These are phyloP conservation scores for Rhagologus leucostigma DNA, from an alignment of 2,113 vertebrate species.

Conservation along the genomic window DNA sequence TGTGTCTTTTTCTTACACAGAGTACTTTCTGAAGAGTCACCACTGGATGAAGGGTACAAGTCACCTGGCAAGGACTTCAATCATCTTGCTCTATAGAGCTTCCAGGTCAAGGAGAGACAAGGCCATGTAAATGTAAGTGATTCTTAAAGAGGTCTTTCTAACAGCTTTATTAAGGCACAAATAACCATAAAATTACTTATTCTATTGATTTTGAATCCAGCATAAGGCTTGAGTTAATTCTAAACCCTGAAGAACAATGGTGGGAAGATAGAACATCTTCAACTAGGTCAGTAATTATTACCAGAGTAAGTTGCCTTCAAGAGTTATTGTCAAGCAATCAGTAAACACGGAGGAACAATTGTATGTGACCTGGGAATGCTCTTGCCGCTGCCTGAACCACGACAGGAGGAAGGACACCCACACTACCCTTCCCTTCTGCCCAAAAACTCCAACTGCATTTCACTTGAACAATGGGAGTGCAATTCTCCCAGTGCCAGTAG, in stretches of 20 bases:
- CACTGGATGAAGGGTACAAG: not conserved
- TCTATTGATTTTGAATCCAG: not conserved
- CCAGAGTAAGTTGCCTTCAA: not conserved
- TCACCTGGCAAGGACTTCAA: not conserved
- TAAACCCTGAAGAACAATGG: not conserved
- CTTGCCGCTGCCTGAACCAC: not conserved
- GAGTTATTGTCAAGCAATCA: not conserved
- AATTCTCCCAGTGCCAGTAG: not conserved
- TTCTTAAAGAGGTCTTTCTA: slow-evolving; percentile 5
- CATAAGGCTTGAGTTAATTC: not conserved
- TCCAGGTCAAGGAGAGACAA: slow-evolving; percentile 20
- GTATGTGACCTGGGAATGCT: fast-evolving
- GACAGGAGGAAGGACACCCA: fast-evolving
- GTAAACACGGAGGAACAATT: not conserved
- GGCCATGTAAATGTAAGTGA: slow-evolving; percentile 9
- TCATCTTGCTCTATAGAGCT: not conserved
- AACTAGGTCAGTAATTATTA: not conserved
- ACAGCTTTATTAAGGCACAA: slow-evolving; percentile 9
- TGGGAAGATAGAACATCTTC: not conserved
- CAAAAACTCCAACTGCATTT: not conserved
- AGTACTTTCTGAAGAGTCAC: not conserved
- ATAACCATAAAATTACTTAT: slow-evolving; percentile 1
- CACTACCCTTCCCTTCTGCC: not conserved
- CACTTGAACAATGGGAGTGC: not conserved
- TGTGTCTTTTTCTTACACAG: not conserved